These are phyloP conservation scores for Aphis gossypii DNA, from an alignment of 1,140 invertebrate genomes.

Conservation along the genomic window DNA sequence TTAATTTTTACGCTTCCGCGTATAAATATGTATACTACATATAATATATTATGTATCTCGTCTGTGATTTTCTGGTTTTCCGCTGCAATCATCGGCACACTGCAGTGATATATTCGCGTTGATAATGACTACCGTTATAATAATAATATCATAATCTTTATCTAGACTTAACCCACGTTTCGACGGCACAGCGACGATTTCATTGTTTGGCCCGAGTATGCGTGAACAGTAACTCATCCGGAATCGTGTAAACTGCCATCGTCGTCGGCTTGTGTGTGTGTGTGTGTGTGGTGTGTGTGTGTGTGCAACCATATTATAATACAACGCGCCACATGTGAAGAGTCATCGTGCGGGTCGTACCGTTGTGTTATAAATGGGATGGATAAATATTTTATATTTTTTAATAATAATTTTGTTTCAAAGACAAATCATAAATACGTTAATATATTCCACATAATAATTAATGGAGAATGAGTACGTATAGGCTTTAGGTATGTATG, in stretches of 20 bases:
- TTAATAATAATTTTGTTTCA: not conserved
- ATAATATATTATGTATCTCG: too few relatives aligned
- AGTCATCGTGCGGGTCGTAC: not conserved
- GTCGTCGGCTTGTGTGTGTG: not conserved
- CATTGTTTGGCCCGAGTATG: not conserved
- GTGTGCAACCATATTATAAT: not conserved
- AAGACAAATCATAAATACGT: not conserved
- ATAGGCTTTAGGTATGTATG: not conserved
- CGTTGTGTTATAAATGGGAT: not conserved
- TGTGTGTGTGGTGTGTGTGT: not conserved
- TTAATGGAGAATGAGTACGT: not conserved
- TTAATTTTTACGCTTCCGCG: too few relatives aligned
- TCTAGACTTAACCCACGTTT: not conserved
- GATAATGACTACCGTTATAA: not conserved
- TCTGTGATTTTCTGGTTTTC: not conserved
- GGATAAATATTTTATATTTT: not conserved
- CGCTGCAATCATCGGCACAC: not conserved
- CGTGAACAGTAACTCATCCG: not conserved
- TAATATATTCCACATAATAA: not conserved
- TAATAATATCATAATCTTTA: not conserved
- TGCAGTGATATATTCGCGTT: not conserved
- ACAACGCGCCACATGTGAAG: constrained; percentile 16
- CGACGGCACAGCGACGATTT: not conserved
- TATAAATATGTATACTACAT: too few relatives aligned
- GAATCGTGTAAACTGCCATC: not conserved